Base-by-base conservation (phyloP, 2,888 invertebrate species). In the Lepidocyrtoides sp. region DNA sequence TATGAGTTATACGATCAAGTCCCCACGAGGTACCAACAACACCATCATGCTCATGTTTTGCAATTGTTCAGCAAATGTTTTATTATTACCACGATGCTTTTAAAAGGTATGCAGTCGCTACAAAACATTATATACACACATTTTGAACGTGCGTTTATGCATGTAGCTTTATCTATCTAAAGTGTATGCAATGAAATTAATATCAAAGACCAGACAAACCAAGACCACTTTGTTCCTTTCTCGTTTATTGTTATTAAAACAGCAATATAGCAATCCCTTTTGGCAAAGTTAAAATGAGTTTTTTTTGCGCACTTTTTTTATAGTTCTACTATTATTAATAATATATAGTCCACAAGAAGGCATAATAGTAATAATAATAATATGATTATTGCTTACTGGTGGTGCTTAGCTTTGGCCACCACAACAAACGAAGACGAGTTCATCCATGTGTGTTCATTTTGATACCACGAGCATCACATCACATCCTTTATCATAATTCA, bases 1-100 rank as follows among this genome's bases (percentile, higher is more conserved):
- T 86, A 86, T 63, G 86, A 86, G 48, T 86, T 86, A 86, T 86
- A 63, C 77, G 86, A 86, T 77, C 86, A 86, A 77, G 86, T 60
- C 77, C 77, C 77, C 84, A 69, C 44, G 75, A 85, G 85, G 85
- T 85, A 72, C 41, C 77, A 48, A 57, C 81, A 81, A 14, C 60
- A 29, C 12, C 44, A 44, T 32, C 66, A 32, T 26, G 5, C 14
- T 23, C 20, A 10, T 48, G 29, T 54, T 29, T 48, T n/a, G 26
- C 60, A 26, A 54, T 54, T 77, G 32, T 51, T 77, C n/a, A 75
- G 17, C 77, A 77, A 72, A 77, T 32, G 23, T 23, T 48, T 75
- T 29, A 41, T 72, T 75, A 75, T 48, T 75, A 36, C 36, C 7
- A 23, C 1, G 14, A 23, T 75, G 5, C 75, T 48, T 23, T n/a